Base-by-base conservation (phyloP, 1,140 invertebrate species). In the Proctacanthus coquilletti region DNA sequence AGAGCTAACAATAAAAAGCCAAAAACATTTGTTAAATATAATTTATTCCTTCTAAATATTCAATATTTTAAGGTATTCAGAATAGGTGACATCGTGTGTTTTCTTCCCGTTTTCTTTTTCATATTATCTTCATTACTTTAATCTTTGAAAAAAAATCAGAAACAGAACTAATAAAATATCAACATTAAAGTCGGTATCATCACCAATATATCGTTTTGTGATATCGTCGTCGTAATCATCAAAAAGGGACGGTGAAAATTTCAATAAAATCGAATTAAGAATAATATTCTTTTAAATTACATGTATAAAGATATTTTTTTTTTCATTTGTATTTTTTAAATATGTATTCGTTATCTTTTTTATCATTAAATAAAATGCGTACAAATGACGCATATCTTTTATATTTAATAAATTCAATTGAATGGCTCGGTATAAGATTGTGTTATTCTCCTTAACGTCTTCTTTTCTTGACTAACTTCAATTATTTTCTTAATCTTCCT, bases 201-300 rank as follows among this genome's bases (percentile, higher is more conserved):
- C n/a, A n/a, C n/a, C n/a, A n/a, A n/a, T n/a, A n/a, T n/a, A n/a
- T n/a, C n/a, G n/a, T n/a, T n/a, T n/a, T n/a, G n/a, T n/a, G n/a
- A n/a, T n/a, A n/a, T n/a, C n/a, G n/a, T n/a, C 18, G 11, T 34
- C 32, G 18, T 17, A 17, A 17, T 15, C 14, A 34, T 18, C 14
- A 56, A 49, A 55, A 56, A 56, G 52, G 52, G 52, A 55, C 52
- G 52, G 52, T 55, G 53, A 54, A 48, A 55, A 55, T 55, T 55
- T 54, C 52, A 55, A 55, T 55, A 55, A 55, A 55, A 55, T 55
- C 50, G 32, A 34, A 34, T 34, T 27, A 8, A 27, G 13, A 9
- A 27, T 9, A 27, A 9, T 27, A 27, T 13, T 9, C 13, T 27
- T 27, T 9, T 13, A 13, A 27, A 8, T 27, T 27, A 27, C 13